Evolutionary conservation across 2,113 vertebrate genomes (phyloP), one percentile per base, ranked within the genome.

Genomic region (Ornithorhynchus anatinus): DNA sequence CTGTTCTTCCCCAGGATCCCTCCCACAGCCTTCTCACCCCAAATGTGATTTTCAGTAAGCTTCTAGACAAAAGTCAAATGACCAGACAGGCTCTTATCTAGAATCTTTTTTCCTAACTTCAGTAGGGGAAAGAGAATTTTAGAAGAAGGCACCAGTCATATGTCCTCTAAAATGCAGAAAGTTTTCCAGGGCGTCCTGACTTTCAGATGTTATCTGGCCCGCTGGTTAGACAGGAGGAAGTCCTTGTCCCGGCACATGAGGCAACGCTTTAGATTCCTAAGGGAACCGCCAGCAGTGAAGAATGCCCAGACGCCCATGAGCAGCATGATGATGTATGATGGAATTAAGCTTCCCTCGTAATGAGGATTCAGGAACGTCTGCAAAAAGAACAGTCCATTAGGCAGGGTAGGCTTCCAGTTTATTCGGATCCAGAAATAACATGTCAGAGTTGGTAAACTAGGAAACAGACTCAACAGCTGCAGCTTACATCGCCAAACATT

Each of bases 211-310:
- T 93, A 93, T 93, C 93, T 95, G 58, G 92, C 82, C 61, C 91
- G 89, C 73, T 95, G 93, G 78, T 82, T 91, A 75, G 91, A 90
- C 33, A 94, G 89, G 67, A 94, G 90, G 78, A 96, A 94, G 89
- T 95, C 94, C 73, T 92, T 92, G 77, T 95, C 93, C 69, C 91
- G 92, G 86, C 93, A 94, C 59, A 94, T 93, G 36, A 95, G 89
- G 77, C 92, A 95, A 58, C 89, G 68, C 53, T 92, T 94, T 77
- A 96, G 91, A 88, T 92, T 96, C 67, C 93, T 84, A 58, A 93
- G 86, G 6, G 93, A 95, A 40, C 91, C 94, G 3, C 93, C 93
- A 2, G 94, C 92, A 5, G 88, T 81, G 73, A 91, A 91, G 71
- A 93, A 95, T 0, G 94, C 94, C 94, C 90, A 94, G 44, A 71